Base-by-base conservation (phyloP, 2,888 invertebrate species). In the Papilio demoleus region DNA sequence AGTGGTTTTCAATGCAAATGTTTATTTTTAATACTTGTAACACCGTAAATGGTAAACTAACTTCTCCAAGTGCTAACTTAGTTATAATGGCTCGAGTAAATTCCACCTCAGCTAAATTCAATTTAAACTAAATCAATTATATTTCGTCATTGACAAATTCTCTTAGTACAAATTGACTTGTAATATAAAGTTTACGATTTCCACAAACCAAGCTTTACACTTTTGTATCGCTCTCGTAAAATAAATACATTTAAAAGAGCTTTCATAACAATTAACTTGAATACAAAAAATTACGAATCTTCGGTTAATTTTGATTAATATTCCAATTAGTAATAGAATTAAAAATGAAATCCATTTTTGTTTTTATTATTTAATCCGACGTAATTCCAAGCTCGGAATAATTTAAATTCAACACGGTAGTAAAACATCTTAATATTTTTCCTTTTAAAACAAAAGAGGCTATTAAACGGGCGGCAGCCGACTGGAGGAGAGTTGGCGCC, bases 391-490 rank as follows among this genome's bases (percentile, higher is more conserved):
- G 65, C 53, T 56, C 40, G 56, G 53, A 22, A 19, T 27, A 42
- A 42, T 24, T 62, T 62, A 40, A 67, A 67, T 61, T 56, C 45
- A 68, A 56, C 58, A 50, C 14, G 31, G 17, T 38, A 14, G 31
- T 42, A 53, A 63, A 67, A 40, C 42, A 58, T 67, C 56, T 42
- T 22, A 24, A 63, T 60, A 61, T 50, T 60, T 69, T 65, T 56
- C 27, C 53, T 42, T 69, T 61, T 65, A 53, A 50, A 69, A 65
- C 68, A 69, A 22, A 42, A 69, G 65, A 69, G 60, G 65, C 53
- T 42, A 69, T 69, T 69, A 69, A 68, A 69, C 27, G 19, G 38
- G 68, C 64, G 38, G 47, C 64, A 59, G 68, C 38, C 68, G 64
- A 65, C 59, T 60, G 58, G 19, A 50, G 47, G 50, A 24, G 50